Evolutionary conservation across 2,113 vertebrate genomes (phyloP).

Genomic region (Arenaria interpres): DNA sequence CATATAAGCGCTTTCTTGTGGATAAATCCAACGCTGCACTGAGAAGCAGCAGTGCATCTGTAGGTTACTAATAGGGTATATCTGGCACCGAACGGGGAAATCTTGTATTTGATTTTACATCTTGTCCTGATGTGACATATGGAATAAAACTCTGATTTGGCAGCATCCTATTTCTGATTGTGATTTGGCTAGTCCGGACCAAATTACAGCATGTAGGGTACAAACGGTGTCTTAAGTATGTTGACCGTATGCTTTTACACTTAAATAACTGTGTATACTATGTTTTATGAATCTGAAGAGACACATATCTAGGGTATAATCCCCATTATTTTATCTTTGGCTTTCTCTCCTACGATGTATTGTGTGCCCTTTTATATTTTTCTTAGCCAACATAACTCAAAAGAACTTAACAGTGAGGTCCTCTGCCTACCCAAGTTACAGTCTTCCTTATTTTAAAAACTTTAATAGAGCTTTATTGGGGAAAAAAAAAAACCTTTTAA

Average conservation of each 20-base stretch:
- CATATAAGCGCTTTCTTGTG: background rate
- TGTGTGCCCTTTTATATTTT: background rate
- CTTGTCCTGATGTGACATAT: background rate
- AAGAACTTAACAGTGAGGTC: background rate
- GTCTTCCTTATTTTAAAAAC: background rate
- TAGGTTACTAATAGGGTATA: background rate
- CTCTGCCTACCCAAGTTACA: background rate
- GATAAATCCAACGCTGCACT: background rate
- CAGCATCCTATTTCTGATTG: background rate
- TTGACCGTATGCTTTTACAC: background rate
- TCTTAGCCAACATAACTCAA: no score
- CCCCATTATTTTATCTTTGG: background rate
- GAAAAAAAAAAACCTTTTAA: background rate
- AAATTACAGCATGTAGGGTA: background rate
- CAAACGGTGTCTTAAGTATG: background rate
- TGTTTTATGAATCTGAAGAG: background rate
- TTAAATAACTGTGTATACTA: background rate
- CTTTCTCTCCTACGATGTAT: background rate
- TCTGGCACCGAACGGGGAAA: background rate
- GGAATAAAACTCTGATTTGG: background rate
- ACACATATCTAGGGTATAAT: background rate
- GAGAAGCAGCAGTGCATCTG: background rate
- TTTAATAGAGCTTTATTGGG: background rate
- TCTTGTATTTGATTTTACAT: background rate
- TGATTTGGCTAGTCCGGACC: background rate